Conservation (phyloP, 2,797 vertebrate genomes). For the Corythornis leucogaster region DNA sequence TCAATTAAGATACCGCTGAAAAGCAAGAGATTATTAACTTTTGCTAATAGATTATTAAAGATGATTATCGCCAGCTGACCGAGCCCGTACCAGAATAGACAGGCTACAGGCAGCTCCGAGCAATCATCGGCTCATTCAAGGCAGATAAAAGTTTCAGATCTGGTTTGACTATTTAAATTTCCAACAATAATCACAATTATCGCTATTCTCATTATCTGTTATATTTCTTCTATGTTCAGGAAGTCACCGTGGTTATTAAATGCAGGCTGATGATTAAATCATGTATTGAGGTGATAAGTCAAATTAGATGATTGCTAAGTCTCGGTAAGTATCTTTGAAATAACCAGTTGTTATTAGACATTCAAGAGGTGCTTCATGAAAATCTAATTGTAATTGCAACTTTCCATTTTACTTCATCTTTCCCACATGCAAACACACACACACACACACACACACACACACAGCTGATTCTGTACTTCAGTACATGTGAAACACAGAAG, state of each 20-base stretch:
- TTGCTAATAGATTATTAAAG: slow-evolving; percentile 63
- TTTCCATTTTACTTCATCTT: slow-evolving; percentile 36
- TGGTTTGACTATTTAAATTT: slow-evolving; percentile 43
- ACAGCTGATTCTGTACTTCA: background rate
- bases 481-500: background rate
- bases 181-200: slow-evolving; percentile 42
- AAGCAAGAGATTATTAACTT: slow-evolving; percentile 46
- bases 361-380: slow-evolving; percentile 52
- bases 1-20: background rate
- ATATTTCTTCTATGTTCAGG: slow-evolving; percentile 37
- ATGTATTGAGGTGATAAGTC: slow-evolving; percentile 42
- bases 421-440: background rate
- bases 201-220: slow-evolving; percentile 38
- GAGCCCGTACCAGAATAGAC: slow-evolving; percentile 17
- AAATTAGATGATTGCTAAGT: slow-evolving; percentile 52
- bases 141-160: slow-evolving; percentile 50
- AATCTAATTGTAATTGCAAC: slow-evolving; percentile 49
- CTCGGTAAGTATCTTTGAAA: slow-evolving; percentile 28
- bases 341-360: slow-evolving; percentile 45
- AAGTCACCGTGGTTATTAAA: slow-evolving; percentile 58
- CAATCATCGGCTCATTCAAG: slow-evolving; percentile 14
- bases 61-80: slow-evolving; percentile 47
- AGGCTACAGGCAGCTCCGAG: slow-evolving; percentile 27
- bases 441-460: background rate
- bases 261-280: slow-evolving; percentile 57